These are phyloP conservation scores for Apamea epomidion DNA, from an alignment of 2,888 invertebrate species.

Conservation along the genomic window DNA sequence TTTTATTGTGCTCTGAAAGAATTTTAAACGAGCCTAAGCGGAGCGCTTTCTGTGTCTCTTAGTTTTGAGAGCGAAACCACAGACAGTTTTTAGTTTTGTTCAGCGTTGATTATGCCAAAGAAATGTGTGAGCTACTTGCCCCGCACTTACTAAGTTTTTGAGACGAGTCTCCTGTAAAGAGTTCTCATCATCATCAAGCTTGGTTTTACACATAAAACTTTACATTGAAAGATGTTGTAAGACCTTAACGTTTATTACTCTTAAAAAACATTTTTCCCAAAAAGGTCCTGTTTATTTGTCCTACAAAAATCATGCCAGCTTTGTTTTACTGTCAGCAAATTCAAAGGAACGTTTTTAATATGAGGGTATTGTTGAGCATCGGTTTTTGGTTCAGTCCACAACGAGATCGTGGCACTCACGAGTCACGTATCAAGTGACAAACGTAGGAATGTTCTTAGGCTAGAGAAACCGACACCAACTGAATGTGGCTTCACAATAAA, in stretches of 20 bases:
- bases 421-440: conserved; percentile 63
- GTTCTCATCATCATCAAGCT: neutral
- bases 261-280: neutral
- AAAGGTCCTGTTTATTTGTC: conserved; percentile 9
- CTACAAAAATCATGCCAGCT: conserved; percentile 8
- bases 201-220: neutral
- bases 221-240: neutral
- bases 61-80: conserved; percentile 32
- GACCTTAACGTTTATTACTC: neutral
- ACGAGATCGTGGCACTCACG: conserved; percentile 45
- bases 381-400: conserved; percentile 57
- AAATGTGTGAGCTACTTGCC: neutral
- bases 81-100: conserved; percentile 15
- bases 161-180: neutral
- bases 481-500: conserved; percentile 62
- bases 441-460: conserved; percentile 61
- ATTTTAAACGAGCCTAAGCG: conserved; percentile 33
- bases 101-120: conserved; percentile 1
- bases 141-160: neutral
- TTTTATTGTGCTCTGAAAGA: conserved; percentile 34
- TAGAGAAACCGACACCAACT: conserved; percentile 62
- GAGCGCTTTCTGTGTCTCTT: conserved; percentile 19
- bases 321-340: conserved; percentile 33
- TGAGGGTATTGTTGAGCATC: conserved; percentile 41
- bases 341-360: conserved; percentile 46